Conservation (phyloP, 2,113 vertebrate genomes). For the Actinemys pallida region DNA sequence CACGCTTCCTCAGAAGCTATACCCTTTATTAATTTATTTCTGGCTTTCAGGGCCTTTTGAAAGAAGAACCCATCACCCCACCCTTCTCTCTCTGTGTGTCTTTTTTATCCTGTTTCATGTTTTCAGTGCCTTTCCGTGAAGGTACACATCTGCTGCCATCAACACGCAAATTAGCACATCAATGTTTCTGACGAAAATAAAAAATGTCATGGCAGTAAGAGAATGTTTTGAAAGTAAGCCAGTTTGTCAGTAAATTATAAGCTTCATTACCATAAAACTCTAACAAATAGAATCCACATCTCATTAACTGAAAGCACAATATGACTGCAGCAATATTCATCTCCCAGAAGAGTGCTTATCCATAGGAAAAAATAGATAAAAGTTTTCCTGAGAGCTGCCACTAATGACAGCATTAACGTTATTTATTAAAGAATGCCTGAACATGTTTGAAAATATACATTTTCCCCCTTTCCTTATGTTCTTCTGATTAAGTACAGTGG, state of each 20-base stretch:
- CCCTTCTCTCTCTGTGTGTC: neutral
- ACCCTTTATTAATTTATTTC: neutral
- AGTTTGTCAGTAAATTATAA: constrained; percentile 82
- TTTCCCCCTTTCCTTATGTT: constrained; percentile 9
- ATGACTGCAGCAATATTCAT: constrained; percentile 78
- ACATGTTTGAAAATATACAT: constrained; percentile 63
- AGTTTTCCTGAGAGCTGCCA: constrained; percentile 76
- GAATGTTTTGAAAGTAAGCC: constrained; percentile 79
- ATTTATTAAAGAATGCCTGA: constrained; percentile 74
- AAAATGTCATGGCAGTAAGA: constrained; percentile 67
- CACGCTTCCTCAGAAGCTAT: neutral
- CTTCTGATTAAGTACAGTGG: constrained; percentile 50
- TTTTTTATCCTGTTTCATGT: neutral
- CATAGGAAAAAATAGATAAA: constrained; percentile 64
- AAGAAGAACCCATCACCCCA: neutral
- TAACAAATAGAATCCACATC: constrained; percentile 78
- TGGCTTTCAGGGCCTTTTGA: neutral
- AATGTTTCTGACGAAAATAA: constrained; percentile 71
- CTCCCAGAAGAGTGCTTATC: constrained; percentile 77
- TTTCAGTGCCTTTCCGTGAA: constrained; percentile 43
- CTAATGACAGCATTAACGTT: constrained; percentile 76
- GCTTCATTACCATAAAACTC: constrained; percentile 80
- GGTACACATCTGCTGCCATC: constrained; percentile 74
- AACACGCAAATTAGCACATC: constrained; percentile 75
- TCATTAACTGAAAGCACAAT: constrained; percentile 79